Evolutionary conservation across 2,888 invertebrate species (phyloP), one percentile per base, ranked within the genome.

Genomic region (Aphidius colemani): DNA sequence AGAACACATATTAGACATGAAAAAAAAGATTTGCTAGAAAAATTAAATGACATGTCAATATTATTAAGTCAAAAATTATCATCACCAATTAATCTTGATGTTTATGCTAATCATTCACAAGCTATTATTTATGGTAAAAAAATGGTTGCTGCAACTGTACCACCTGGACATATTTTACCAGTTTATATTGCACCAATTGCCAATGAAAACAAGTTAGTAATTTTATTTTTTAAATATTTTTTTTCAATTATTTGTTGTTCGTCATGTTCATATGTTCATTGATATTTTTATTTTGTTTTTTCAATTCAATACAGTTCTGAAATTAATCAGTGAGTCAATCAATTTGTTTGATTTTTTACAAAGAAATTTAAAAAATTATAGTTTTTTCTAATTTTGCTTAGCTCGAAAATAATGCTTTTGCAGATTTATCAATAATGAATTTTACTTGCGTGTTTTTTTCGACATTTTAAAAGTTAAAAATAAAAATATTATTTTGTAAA

Each of bases 1-100:
- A 88, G 91, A 51, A 84, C 97, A 75, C 95, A 95, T 82, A 86
- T 98, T 9, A 90, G 98, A 0, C 97, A 98, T 82, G 96, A 98
- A 75, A 92, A 89, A 78, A 89, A 90, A 69, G 89, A 93, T 41
- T 83, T 92, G 61, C 85, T 98, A 66, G 98, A 98, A 73, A 92
- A 91, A 82, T 84, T 98, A 59, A 88, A 89, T 41, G 96, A 97
- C 66, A 84, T 92, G 73, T 90, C 90, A 1, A 81, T 96, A 68
- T 80, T 92, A 49, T 81, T 95, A 11, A 87, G 88, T 71, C 92
- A 92, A 81, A 94, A 96, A 75, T 84, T 98, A 56, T 83, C 88
- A 66, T 88, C 86, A 65, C 85, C 90, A 59, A 84, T 96, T 61
- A 80, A 85, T 10, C 79, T 96, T 64, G 96, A 97, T 78, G 86